A percentile compares a stretch with the other conserved stretches of the same genome.
These are phyloP conservation scores for Australoheros facetus DNA, from an alignment of 2,797 vertebrate species.

Conservation along the genomic window DNA sequence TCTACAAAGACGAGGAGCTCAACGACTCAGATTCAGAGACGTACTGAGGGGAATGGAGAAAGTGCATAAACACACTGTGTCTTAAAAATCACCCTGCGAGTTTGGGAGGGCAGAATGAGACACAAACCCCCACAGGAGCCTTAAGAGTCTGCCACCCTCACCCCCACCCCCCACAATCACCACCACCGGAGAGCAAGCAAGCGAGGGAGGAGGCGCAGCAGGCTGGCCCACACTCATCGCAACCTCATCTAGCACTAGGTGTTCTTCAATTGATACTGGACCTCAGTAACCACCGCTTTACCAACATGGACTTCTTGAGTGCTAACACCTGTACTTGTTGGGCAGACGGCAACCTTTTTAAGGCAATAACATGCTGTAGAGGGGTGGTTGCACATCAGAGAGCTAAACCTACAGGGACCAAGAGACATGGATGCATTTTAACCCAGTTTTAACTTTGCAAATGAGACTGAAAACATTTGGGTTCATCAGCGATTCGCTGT, in stretches of 20 bases:
- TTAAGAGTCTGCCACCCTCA: constrained; percentile 60
- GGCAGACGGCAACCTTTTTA: constrained; percentile 53
- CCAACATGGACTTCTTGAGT: constrained; percentile 55
- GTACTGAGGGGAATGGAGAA: constrained; percentile 81
- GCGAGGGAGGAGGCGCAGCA: constrained; percentile 61
- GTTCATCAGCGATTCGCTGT: constrained; percentile 2
- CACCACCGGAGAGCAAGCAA: constrained; percentile 24
- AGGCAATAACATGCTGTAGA: constrained; percentile 76
- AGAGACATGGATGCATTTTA: constrained; percentile 80
- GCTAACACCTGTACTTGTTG: constrained; percentile 51
- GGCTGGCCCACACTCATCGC: constrained; percentile 68
- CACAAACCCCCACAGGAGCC: constrained; percentile 70
- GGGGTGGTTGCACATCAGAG: constrained; percentile 84
- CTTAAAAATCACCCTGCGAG: constrained; percentile 76
- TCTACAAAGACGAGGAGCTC: constrained; percentile 93
- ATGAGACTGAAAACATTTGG: constrained; percentile 20
- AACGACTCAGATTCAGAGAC: constrained; percentile 98
- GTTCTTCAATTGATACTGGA: constrained; percentile 80
- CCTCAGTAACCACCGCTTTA: constrained; percentile 65
- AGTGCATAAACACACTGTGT: constrained; percentile 73
- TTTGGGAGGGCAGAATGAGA: constrained; percentile 64
- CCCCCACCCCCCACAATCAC: background rate
- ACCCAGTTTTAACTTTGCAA: constrained; percentile 66
- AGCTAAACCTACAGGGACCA: constrained; percentile 89
- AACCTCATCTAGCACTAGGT: constrained; percentile 79